These are phyloP conservation scores for Hippotragus niger DNA, from an alignment of 2,113 vertebrate genomes.

Conservation along the genomic window DNA sequence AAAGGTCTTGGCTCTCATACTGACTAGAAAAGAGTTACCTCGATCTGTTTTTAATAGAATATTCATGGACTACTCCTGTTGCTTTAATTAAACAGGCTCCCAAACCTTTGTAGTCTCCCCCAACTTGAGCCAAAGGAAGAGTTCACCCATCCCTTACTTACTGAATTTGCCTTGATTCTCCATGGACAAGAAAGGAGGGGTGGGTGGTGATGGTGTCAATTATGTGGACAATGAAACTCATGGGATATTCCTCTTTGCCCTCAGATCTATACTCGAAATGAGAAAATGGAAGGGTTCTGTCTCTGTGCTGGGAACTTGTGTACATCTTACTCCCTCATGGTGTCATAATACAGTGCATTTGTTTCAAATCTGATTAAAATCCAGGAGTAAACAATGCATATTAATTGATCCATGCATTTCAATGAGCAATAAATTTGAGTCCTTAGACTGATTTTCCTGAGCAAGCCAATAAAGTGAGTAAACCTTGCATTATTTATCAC, in stretches of 20 bases:
- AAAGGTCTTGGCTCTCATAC: background rate
- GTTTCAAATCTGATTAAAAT: constrained; percentile 70
- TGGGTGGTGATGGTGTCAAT: background rate
- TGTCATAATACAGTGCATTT: constrained; percentile 45
- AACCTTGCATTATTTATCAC: constrained; percentile 75
- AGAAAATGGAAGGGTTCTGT: background rate
- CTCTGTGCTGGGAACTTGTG: background rate
- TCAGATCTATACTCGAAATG: background rate
- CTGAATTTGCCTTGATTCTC: background rate
- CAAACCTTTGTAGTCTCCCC: background rate
- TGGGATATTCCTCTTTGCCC: background rate
- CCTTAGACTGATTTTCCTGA: constrained; percentile 71
- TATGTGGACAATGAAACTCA: background rate
- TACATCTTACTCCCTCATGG: background rate
- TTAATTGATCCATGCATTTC: constrained; percentile 75
- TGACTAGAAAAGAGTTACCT: background rate
- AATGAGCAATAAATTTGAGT: constrained; percentile 66
- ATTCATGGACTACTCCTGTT: background rate
- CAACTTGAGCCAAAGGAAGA: background rate
- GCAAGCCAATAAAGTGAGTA: constrained; percentile 73
- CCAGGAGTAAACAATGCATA: constrained; percentile 46
- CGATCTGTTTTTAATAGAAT: background rate
- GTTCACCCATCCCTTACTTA: background rate
- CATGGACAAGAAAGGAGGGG: background rate
- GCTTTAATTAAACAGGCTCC: constrained; percentile 4